A percentile compares a stretch with the other conserved stretches of the same genome.
phyloP scores from a whole-genome alignment of 1,140 invertebrate genomes.

The Anagrus nilaparvatae region DNA sequence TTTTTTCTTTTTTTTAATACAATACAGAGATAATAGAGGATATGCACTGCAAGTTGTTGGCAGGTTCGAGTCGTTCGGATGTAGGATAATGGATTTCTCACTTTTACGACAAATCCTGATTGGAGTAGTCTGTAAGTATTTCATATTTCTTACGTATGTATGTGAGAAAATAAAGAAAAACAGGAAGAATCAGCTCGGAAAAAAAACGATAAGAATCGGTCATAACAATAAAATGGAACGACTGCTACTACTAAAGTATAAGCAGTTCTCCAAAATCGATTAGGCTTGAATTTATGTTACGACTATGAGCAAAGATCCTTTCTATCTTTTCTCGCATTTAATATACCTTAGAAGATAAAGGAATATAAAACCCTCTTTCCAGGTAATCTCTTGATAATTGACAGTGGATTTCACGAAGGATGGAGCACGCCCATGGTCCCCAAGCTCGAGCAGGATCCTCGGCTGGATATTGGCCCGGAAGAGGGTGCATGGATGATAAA shows the following conservation, averaged over 20 bases:
- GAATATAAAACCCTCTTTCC: slow-evolving; percentile 8
- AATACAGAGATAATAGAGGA: no score
- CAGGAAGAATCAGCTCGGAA: slow-evolving; percentile 4
- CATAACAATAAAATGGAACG: slow-evolving; percentile 12
- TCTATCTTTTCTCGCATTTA: not conserved
- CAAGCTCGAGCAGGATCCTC: slow-evolving; percentile 31
- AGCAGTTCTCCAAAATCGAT: slow-evolving; percentile 8
- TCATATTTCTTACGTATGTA: slow-evolving; percentile 2
- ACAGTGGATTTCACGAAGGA: slow-evolving; percentile 38
- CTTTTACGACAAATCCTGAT: slow-evolving; percentile 33
- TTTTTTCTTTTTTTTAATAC: no score
- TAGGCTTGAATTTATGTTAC: slow-evolving; percentile 10
- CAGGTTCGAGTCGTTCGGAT: no score
- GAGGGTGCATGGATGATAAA: slow-evolving; percentile 34
- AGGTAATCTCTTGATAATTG: slow-evolving; percentile 39
- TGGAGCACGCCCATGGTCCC: slow-evolving; percentile 37
- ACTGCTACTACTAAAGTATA: not conserved
- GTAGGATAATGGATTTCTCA: slow-evolving; percentile 23
- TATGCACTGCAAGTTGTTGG: no score
- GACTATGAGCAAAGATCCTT: slow-evolving; percentile 5
- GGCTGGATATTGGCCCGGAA: slow-evolving; percentile 20
- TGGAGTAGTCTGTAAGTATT: slow-evolving; percentile 35
- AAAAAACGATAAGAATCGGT: slow-evolving; percentile 6
- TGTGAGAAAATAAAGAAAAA: slow-evolving; percentile 9
- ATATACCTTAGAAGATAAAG: not conserved